phyloP scores from a whole-genome alignment of 2,888 invertebrate genomes.

The Rhagium mordax region DNA sequence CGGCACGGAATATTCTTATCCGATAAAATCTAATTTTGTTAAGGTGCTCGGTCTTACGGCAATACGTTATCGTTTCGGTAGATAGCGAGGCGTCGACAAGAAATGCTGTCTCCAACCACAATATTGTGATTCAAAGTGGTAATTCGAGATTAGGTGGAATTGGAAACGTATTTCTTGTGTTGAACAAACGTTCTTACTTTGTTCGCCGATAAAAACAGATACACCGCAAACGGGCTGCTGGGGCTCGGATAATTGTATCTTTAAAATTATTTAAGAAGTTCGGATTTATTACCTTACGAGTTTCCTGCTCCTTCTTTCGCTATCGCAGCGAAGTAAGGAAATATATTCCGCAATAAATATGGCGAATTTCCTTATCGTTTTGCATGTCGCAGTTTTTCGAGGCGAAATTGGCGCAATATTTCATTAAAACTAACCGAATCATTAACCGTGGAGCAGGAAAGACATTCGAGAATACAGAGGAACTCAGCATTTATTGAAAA shows the following conservation, averaged over 20 bases:
- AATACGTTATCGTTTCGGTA: constrained; percentile 53
- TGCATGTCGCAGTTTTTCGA: too few species aligned
- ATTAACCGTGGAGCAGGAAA: too few species aligned
- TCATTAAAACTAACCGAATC: too few species aligned
- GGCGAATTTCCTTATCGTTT: too few species aligned
- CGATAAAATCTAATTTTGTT: constrained; percentile 58
- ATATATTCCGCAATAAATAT: too few species aligned
- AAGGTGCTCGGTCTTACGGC: constrained; percentile 54
- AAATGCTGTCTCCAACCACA: constrained; percentile 44
- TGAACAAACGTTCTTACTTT: constrained; percentile 40
- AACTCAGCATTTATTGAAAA: too few species aligned
- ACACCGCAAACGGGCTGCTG: constrained; percentile 31
- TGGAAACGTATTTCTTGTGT: constrained; percentile 48
- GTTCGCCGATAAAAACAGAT: constrained; percentile 43
- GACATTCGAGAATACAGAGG: too few species aligned
- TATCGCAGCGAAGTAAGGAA: too few species aligned
- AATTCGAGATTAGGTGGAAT: constrained; percentile 49
- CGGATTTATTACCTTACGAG: constrained; percentile 14
- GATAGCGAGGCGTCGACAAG: constrained; percentile 41
- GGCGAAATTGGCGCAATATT: too few species aligned
- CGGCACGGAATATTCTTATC: constrained; percentile 54
- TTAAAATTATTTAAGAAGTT: constrained; percentile 34
- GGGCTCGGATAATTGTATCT: constrained; percentile 33
- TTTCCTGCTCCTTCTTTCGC: not conserved
- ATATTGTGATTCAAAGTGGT: constrained; percentile 47